phyloP scores from a whole-genome alignment of 2,113 vertebrate species.

The Oryzias celebensis region DNA sequence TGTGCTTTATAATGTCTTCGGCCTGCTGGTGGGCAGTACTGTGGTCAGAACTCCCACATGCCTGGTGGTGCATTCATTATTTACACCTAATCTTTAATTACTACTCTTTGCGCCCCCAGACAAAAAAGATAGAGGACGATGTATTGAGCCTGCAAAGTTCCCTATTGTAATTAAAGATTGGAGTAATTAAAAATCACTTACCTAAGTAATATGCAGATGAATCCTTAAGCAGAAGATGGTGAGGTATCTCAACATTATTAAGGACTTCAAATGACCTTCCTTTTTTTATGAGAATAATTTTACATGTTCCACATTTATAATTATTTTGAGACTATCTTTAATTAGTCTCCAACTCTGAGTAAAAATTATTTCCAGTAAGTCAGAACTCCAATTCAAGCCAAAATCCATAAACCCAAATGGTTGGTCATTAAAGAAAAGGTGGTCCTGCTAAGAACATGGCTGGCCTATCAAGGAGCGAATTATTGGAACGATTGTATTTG shows the following conservation, averaged over 20 bases:
- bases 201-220: conserved; percentile 20
- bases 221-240: conserved; percentile 27
- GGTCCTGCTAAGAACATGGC: neutral
- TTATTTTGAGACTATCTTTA: neutral
- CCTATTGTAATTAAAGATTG: conserved; percentile 24
- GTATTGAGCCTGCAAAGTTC: conserved; percentile 1
- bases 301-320: neutral
- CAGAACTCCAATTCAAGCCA: neutral
- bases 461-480: neutral
- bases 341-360: neutral
- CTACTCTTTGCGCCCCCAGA: conserved; percentile 23
- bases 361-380: neutral
- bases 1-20: conserved; percentile 18
- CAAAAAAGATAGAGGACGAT: conserved; percentile 17
- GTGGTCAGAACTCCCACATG: conserved; percentile 40
- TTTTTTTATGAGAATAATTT: too few relatives aligned
- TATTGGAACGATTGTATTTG: neutral
- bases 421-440: neutral
- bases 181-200: conserved; percentile 28
- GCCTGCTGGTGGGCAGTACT: conserved; percentile 16
- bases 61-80: conserved; percentile 44
- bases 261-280: conserved; percentile 1
- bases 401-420: neutral
- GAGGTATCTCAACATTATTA: conserved; percentile 2
- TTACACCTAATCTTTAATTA: conserved; percentile 36